These are phyloP conservation scores for Enteromius paludinosus DNA, from an alignment of 2,797 vertebrate species.

Conservation along the genomic window DNA sequence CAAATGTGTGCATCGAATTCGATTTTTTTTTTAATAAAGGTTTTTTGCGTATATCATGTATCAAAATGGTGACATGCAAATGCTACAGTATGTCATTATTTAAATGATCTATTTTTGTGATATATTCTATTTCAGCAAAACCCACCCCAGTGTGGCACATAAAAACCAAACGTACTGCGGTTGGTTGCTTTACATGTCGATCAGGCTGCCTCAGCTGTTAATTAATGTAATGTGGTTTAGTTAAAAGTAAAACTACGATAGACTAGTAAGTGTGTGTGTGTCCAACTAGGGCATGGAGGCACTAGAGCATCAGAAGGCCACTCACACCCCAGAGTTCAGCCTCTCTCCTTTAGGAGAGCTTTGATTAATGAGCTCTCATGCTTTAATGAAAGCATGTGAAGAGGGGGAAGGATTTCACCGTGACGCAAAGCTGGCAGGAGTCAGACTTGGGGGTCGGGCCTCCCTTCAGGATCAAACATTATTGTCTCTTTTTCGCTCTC, in stretches of 20 bases:
- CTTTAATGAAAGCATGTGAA: conserved; percentile 71
- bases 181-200: not conserved
- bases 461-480: conserved; percentile 42
- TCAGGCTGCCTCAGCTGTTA: not conserved
- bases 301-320: conserved; percentile 53
- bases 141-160: not conserved
- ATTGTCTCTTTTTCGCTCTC: conserved; percentile 26
- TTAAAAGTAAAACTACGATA: not conserved
- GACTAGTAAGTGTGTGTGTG: not conserved
- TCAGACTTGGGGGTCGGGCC: conserved; percentile 37
- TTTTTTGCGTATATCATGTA: not conserved
- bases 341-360: conserved; percentile 52
- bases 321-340: conserved; percentile 46
- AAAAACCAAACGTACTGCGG: not conserved
- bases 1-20: not conserved
- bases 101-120: not conserved
- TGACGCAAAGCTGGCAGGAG: conserved; percentile 59
- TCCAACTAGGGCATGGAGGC: conserved; percentile 39
- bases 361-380: conserved; percentile 76
- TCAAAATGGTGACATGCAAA: not conserved
- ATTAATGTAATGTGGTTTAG: not conserved
- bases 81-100: not conserved
- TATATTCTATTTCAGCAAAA: not conserved
- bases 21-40: not conserved
- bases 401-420: conserved; percentile 68